Evolutionary conservation across 2,888 invertebrate genomes (phyloP), one percentile per base, ranked within the genome.

Genomic region (Heterodera filipjevi): DNA sequence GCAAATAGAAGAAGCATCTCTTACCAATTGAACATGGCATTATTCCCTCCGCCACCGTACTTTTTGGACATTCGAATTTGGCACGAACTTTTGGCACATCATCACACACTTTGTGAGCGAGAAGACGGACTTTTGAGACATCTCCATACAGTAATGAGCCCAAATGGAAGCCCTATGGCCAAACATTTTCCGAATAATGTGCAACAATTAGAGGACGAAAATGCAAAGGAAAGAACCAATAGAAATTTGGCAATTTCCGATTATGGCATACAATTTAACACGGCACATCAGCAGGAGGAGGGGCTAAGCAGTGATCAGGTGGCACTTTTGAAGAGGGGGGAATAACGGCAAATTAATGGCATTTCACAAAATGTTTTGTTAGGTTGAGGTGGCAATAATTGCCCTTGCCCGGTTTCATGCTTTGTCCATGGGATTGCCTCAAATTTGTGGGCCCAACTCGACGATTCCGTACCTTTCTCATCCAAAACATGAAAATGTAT

Each of bases 231-330:
- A n/a, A 5, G 27, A 59, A 59, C 27, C 22, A 27, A 59, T 27
- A 6, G 10, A 59, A 27, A 59, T 59, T 10, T 59, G 59, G 53
- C 53, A 53, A 27, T 59, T 59, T 3, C 12, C 12, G 5, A n/a
- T 27, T 30, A 59, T 27, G 59, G 59, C n/a, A 6, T n/a, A 5
- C 59, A 27, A 59, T 27, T 59, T 59, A 27, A 39, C 39, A 39
- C 6, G n/a, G n/a, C n/a, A 39, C 6, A 12, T 59, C 27, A 27
- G 6, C 1, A 22, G 49, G 16, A 59, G 6, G 59, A 59, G 59
- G 59, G 27, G 12, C 59, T 59, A n/a, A 59, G 59, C 59, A n/a
- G 59, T 59, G 59, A 59, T 27, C 59, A 59, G 59, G 59, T 59
- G 59, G 10, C 19, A 27, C 19, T 27, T 53, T 53, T 53, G 27